Evolutionary conservation across 53 echinoderm and acorn worm species (phyloP).

Genomic region (Echinarachnius parma): DNA sequence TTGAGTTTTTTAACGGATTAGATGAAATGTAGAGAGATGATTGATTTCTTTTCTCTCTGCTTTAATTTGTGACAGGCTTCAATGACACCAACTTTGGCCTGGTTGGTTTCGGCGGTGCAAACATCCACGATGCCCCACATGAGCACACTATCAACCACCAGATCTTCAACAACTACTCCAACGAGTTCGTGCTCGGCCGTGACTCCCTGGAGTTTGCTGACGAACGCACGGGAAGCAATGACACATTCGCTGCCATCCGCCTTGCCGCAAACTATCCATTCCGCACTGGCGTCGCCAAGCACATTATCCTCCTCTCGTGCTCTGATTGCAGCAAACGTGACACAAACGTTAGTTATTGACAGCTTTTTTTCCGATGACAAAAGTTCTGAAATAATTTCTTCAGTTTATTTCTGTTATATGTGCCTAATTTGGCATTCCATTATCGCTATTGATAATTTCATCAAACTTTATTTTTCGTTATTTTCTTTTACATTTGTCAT

Average conservation of each 20-base stretch:
- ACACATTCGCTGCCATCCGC: slow-evolving; percentile 71
- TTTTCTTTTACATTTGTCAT: no score
- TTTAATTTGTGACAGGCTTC: slow-evolving; percentile 40
- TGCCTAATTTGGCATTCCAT: no score
- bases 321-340: slow-evolving; percentile 49
- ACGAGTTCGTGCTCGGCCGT: slow-evolving; percentile 32
- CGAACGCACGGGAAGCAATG: slow-evolving; percentile 59
- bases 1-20: no score
- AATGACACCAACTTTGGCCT: slow-evolving; percentile 74
- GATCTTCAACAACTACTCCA: slow-evolving; percentile 53
- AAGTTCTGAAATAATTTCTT: no score
- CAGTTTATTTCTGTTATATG: no score
- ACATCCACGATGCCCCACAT: slow-evolving; percentile 54
- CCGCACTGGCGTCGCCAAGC: slow-evolving; percentile 86
- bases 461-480: no score
- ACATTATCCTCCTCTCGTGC: slow-evolving; percentile 82
- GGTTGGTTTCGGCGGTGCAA: slow-evolving; percentile 80
- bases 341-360: slow-evolving; percentile 35
- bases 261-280: slow-evolving; percentile 87
- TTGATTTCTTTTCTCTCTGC: no score
- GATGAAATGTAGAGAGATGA: no score
- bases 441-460: no score
- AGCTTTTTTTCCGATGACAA: no score
- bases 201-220: slow-evolving; percentile 53
- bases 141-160: slow-evolving; percentile 78